Base-by-base conservation (phyloP, 2,113 vertebrate genomes). In the Etheostoma cragini region DNA sequence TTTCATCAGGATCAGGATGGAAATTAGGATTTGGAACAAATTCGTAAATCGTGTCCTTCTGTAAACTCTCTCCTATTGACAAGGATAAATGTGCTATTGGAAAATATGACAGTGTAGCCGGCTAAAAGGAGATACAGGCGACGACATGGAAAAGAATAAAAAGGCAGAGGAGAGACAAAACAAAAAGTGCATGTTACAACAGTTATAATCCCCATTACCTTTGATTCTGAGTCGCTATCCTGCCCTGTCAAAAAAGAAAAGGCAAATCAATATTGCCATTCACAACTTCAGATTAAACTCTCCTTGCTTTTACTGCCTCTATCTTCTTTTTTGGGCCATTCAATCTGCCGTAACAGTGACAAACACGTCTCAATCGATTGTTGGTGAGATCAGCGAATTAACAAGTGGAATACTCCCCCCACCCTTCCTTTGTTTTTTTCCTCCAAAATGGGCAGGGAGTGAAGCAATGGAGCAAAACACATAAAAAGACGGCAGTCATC, bases 181-280 rank as follows among this genome's bases (percentile, higher is more conserved):
- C 30, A 17, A 88, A 81, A 82, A 42, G 49, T 73, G n/a, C 71
- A 66, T 86, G 81, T 86, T 79, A 53, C 85, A 80, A 87, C 84
- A 84, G 88, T 88, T 91, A 78, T 81, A 62, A 78, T 76, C 80
- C 52, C 86, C 75, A 83, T 92, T 90, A 85, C 78, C 58, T 94
- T 87, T 87, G 84, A 91, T 89, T 87, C 75, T 49, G 65, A 86
- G 56, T 77, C n/a, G 33, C 88, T 80, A 91, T 88, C 85, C 76
- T 67, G 65, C 56, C 85, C 86, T 90, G 89, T 93, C 92, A 90
- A 90, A 91, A 92, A 72, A 58, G 75, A 86, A 89, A 91, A 93
- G 87, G 86, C 92, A 90, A 91, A 95, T 95, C 93, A 94, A 95
- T 95, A 94, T 90, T 93, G 92, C 93, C 94, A 94, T 95, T 95